Evolutionary conservation across 92 coral and sea anemone species (phyloP), one percentile per base, ranked within the genome.

Genomic region (Phenganax subtilis): DNA sequence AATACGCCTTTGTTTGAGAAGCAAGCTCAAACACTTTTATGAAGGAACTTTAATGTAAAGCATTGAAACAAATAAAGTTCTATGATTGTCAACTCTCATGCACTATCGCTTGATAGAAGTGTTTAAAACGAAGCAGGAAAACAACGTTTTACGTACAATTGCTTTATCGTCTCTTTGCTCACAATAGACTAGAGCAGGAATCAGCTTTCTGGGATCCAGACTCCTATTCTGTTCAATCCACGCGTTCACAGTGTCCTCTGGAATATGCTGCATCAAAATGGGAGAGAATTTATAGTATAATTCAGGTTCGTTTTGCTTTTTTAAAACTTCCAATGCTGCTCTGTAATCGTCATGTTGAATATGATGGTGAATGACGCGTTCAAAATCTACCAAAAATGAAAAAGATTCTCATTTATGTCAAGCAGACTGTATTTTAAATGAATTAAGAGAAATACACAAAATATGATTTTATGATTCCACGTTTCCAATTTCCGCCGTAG

Each of bases 241-340:
- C 11, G 98, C 98, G 80, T 85, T 91, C 28, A 94, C 98, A n/a
- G 96, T 92, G 30, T 90, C 89, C 77, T 88, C 86, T 58, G 98
- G 98, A 51, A 94, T 90, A 54, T 92, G 97, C 78, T 94, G 98
- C 98, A 94, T 94, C 51, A 94, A 90, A 31, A 94, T 96, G 28
- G 97, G 98, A 5, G 98, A 94, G 81, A 94, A 94, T 79, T 94
- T 94, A 89, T 94, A 94, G 87, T 90, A 94, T 77, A 94, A 80
- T 54, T 94, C 97, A 31, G 90, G 91, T 81, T 94, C 98, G 16
- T 92, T 88, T 92, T 91, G 98, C 76, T 90, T 94, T 10, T 91
- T 94, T 56, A 94, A 86, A 37, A 94, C 98, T 8, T 87, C 88
- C 31, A 94, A 85, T 51, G 98, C 98, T 0, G 97, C 88, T 0